Evolutionary conservation across 2,797 vertebrate species (phyloP), one percentile per base, ranked within the genome.

Genomic region (Atherinosoma microstoma): DNA sequence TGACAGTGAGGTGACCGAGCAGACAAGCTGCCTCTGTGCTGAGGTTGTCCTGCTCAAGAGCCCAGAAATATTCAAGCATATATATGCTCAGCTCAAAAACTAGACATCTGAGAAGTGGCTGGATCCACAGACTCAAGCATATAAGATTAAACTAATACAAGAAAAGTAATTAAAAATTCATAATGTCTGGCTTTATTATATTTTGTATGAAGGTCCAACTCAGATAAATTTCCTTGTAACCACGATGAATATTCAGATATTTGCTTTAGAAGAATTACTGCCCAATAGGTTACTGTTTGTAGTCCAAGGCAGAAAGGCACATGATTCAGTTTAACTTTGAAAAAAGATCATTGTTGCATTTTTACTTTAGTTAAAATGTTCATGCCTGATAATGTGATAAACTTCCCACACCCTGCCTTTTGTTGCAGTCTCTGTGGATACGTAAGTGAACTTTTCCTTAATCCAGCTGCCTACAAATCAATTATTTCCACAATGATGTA

Each of bases 1-100:
- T 89, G 87, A 87, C 89, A 90, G 75, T 2, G 58, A 90, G 80
- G 84, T 75, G 71, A 66, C 84, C 82, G 78, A 90, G 90, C 80
- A 13, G 70, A 86, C 70, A 87, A 80, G 54, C 70, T 53, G 34
- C 66, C 73, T 82, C 72, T 83, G 67, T 47, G 65, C 72, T 62
- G 45, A 67, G 64, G 57, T 73, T 73, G 68, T 61, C 12, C 57
- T 22, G 27, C 79, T 85, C 67, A 73, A 75, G 63, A 79, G 60
- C 76, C 66, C 75, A 75, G 80, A 81, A 73, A 82, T 75, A 85
- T 67, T 60, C 56, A 71, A 47, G 73, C 71, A 58, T 2, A 42
- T 79, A 76, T 82, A 75, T 29, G 64, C 75, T 80, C 72, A 59
- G 42, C 58, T 40, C 75, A n/a, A 38, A 54, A 66, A 68, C 60